Percentiles rank a stretch among this genome's conserved stretches.
These are phyloP conservation scores for Antheraea yamamai DNA, from an alignment of 2,888 invertebrate genomes.

Conservation along the genomic window DNA sequence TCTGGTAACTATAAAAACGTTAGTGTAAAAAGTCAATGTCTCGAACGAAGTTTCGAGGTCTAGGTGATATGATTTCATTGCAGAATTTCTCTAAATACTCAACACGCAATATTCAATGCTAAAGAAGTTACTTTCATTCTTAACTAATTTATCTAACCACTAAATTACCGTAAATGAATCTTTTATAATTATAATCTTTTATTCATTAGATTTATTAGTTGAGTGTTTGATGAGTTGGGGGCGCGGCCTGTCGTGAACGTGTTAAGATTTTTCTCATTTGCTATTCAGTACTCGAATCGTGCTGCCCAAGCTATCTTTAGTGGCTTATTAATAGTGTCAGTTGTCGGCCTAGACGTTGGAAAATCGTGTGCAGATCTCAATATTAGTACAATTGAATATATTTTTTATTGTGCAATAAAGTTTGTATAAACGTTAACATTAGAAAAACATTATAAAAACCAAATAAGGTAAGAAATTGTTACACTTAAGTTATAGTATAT, in stretches of 20 bases:
- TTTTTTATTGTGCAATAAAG: not conserved
- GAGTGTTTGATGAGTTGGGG: constrained; percentile 9
- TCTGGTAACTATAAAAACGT: not conserved
- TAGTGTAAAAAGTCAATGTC: not conserved
- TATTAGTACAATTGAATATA: constrained; percentile 29
- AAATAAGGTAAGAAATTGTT: not conserved
- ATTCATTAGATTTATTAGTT: constrained; percentile 1
- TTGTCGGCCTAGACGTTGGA: constrained; percentile 48
- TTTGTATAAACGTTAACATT: not conserved
- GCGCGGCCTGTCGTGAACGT: constrained; percentile 33
- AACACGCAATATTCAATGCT: not conserved
- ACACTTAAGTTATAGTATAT: not conserved
- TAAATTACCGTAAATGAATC: not conserved
- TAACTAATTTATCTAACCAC: constrained; percentile 8
- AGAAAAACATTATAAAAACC: not conserved
- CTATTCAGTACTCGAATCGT: constrained; percentile 61
- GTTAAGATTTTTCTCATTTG: constrained; percentile 70
- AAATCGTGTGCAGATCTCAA: constrained; percentile 45
- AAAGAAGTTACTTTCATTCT: constrained; percentile 8
- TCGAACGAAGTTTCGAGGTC: not conserved
- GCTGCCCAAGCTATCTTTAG: constrained; percentile 61
- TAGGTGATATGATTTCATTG: constrained; percentile 3
- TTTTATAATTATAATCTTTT: not conserved
- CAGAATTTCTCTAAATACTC: not conserved
- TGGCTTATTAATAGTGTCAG: constrained; percentile 63